These are phyloP conservation scores for Theocolax elegans DNA, from an alignment of 1,140 invertebrate species.

Conservation along the genomic window DNA sequence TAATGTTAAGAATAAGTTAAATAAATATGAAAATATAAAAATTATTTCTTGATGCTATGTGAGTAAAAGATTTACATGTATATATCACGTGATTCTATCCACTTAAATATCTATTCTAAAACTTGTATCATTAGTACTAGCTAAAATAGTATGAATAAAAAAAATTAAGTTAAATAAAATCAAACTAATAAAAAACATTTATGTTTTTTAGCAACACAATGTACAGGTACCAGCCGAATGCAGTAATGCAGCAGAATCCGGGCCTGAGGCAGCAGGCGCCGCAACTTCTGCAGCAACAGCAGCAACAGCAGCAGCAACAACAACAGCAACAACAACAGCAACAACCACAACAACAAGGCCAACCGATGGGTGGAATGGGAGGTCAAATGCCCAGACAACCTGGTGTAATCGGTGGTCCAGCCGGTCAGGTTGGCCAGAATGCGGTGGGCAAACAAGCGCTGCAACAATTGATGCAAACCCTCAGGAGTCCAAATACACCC, in stretches of 20 bases:
- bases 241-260: conserved; percentile 65
- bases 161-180: no score
- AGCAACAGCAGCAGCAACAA: conserved; percentile 61
- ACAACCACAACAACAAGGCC: conserved; percentile 56
- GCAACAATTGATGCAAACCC: conserved; percentile 89
- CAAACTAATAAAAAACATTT: no score
- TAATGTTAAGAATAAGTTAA: no score
- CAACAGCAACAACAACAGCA: conserved; percentile 64
- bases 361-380: conserved; percentile 62
- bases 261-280: conserved; percentile 65
- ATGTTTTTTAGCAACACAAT: conserved; percentile 24
- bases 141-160: no score
- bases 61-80: no score
- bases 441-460: conserved; percentile 76
- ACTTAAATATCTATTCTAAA: no score
- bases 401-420: conserved; percentile 62
- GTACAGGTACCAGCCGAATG: conserved; percentile 39
- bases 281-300: conserved; percentile 61
- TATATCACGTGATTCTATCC: no score
- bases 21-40: no score
- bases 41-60: no score
- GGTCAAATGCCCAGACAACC: conserved; percentile 65
- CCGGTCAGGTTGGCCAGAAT: conserved; percentile 61
- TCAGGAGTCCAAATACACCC: conserved; percentile 88
- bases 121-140: no score